phyloP scores from a whole-genome alignment of 1,140 invertebrate species.

The Nasonia vitripennis region DNA sequence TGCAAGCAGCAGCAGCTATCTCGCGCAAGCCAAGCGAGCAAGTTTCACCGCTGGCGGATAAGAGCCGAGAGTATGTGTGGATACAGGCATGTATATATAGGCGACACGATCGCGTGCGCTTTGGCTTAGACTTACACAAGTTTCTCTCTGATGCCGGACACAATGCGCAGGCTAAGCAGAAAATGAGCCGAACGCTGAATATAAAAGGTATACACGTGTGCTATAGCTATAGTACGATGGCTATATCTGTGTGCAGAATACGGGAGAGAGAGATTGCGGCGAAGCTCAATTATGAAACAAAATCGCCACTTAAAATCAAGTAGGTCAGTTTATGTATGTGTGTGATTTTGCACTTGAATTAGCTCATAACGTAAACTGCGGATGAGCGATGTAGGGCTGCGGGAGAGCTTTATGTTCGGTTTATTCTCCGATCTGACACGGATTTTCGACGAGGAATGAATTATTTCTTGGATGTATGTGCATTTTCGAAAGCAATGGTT shows the following conservation, averaged over 20 bases:
- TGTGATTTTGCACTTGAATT: constrained; percentile 48
- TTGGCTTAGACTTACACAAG: not conserved
- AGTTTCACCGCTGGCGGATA: constrained; percentile 35
- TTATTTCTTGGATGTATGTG: not conserved
- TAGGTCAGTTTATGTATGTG: constrained; percentile 29
- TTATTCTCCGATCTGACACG: not conserved
- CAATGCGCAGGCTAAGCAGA: not conserved
- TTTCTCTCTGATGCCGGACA: not conserved
- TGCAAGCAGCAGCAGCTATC: not conserved
- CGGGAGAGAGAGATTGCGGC: not conserved
- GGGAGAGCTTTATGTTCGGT: not conserved
- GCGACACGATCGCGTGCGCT: constrained; percentile 5
- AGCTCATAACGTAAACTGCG: constrained; percentile 30
- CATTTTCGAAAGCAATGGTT: no score
- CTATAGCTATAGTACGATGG: not conserved
- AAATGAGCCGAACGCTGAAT: constrained; percentile 19
- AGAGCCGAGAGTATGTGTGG: not conserved
- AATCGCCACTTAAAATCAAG: constrained; percentile 48
- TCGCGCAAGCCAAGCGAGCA: not conserved
- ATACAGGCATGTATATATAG: not conserved
- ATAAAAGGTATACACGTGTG: not conserved
- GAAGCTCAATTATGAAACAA: constrained; percentile 39
- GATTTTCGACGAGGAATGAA: not conserved
- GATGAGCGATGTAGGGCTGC: not conserved
- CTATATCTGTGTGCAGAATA: not conserved